Base-by-base conservation (phyloP, 2,888 invertebrate genomes). In the Sericinus montela region DNA sequence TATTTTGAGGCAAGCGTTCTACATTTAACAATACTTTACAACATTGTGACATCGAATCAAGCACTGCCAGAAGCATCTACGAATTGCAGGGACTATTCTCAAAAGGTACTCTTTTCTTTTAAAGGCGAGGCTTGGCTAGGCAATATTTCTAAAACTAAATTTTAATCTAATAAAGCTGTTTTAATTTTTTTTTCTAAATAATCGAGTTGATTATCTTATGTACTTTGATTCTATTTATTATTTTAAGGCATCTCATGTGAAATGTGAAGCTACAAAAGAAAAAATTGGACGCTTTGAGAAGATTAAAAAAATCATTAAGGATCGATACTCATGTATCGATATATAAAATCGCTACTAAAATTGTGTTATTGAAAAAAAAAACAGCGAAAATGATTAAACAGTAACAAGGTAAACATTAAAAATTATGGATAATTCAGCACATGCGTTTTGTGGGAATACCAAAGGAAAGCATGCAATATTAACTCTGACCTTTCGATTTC, bases 381-480 rank as follows among this genome's bases (percentile, higher is more conserved):
- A 32, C 11, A 32, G 11, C 15, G 11, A 35, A 35, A 35, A 15
- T 11, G 11, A 3, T 19, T 34, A n/a, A 34, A 34, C 11, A 3
- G 13, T 44, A 36, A 14, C 30, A 29, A 36, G 16, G 16, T 41
- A 47, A 39, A 47, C n/a, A 52, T 35, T 25, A 48, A 52, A 50
- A 52, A 50, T 29, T 39, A 52, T 56, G 50, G 52, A 64, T 37
- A 3, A 74, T 59, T 68, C 69, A 73, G 78, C 76, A 54, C 79
- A 83, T 84, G 83, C 83, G 63, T 65, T 45, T 57, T 66, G 72
- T 57, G 66, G 70, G 44, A 77, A 72, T 79, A 80, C 79, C 54
- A 56, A 60, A 60, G 68, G 65, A 63, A 59, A 54, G 51, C 80
- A 79, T 82, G 82, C 82, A 68, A 62, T 57, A 43, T 5, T 32